phyloP scores from a whole-genome alignment of 2,888 invertebrate genomes.

The Dryocosmus kuriphilus region DNA sequence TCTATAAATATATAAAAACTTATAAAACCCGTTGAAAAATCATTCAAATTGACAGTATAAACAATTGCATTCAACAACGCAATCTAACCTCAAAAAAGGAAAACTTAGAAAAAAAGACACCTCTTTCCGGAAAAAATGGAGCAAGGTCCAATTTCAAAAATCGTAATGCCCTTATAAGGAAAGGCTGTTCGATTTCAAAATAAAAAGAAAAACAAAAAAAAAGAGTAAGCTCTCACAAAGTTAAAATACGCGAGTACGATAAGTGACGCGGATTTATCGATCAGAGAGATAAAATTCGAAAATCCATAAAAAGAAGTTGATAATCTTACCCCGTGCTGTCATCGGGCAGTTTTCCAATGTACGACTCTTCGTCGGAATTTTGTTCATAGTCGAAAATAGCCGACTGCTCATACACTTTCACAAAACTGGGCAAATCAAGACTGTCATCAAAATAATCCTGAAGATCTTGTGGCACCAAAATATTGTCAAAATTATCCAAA shows the following conservation, averaged over 20 bases:
- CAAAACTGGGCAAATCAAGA: conserved; percentile 77
- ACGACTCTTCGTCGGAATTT: conserved; percentile 74
- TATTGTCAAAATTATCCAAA: conserved; percentile 74
- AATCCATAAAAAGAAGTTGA: neutral
- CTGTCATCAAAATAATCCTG: conserved; percentile 79
- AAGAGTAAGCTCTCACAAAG: neutral
- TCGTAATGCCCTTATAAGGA: conserved; percentile 73
- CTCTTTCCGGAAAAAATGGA: neutral
- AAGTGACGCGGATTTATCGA: neutral
- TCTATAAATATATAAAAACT: no score
- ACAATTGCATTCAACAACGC: neutral
- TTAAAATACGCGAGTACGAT: neutral
- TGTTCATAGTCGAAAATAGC: conserved; percentile 72
- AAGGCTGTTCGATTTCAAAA: conserved; percentile 56
- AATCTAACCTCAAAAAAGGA: neutral
- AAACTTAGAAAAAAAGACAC: neutral
- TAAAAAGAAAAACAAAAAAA: neutral
- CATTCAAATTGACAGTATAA: neutral
- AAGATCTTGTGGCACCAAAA: conserved; percentile 79
- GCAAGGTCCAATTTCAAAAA: conserved; percentile 67
- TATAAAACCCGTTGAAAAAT: neutral
- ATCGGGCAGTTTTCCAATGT: conserved; percentile 77
- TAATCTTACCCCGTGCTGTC: conserved; percentile 78
- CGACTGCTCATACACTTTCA: conserved; percentile 78
- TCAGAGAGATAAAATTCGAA: neutral